Evolutionary conservation across 2,113 vertebrate species (phyloP), one percentile per base, ranked within the genome.

Genomic region (Nanger granti): DNA sequence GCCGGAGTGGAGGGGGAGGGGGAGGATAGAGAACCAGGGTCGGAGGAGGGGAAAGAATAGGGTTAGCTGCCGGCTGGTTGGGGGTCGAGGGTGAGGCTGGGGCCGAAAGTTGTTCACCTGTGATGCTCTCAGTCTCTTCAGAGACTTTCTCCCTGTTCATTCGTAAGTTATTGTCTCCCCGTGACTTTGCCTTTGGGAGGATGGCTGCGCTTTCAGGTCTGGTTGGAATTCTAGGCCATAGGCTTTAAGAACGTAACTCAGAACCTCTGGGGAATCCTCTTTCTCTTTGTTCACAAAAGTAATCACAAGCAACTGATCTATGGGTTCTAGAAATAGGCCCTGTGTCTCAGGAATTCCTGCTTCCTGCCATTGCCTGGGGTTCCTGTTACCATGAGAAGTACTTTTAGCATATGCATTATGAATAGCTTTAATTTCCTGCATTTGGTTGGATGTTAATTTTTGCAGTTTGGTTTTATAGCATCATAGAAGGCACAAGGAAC

Each of bases 341-440:
- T 55, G 55, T 95, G 62, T 80, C 83, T 97, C 97, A 94, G 96
- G 95, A 98, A 95, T 94, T 97, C 94, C 95, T 98, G 96, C 96
- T 98, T 98, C 97, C 97, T 94, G 94, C 87, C 90, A 87, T 97
- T 97, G 93, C 89, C 83, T 62, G 79, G 80, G 88, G 80, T 96
- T 97, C 97, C 95, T 95, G 95, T 98, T n/a, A 79, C 57, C 57
- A 49, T 8, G 82, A 91, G 86, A 94, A 95, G 93, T 76, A 10
- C 57, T 94, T 93, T 52, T 44, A 80, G 95, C 66, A 60, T 79
- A 66, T 47, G 88, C 62, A 69, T 76, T 85, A 85, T 88, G 66
- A 96, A 66, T 41, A 93, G 66, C 44, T 95, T 93, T 79, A 47
- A 83, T 76, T 98, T 98, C 97, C 97, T 97, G 91, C 80, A 62